These are phyloP conservation scores for Dynastes hyllus DNA, from an alignment of 2,888 invertebrate genomes.

Conservation along the genomic window DNA sequence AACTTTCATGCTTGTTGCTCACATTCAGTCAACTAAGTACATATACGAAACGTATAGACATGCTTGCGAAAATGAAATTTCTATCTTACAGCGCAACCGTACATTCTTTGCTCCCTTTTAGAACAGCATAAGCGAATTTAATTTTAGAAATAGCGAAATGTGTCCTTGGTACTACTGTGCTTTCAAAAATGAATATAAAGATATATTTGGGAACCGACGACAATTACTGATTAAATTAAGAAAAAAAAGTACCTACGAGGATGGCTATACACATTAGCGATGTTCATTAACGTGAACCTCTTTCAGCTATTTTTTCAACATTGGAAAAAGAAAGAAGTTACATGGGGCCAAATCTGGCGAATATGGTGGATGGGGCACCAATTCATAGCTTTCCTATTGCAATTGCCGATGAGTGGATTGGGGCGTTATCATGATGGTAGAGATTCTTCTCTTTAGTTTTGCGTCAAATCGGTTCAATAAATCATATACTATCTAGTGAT, in stretches of 20 bases:
- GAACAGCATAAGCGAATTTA: background rate
- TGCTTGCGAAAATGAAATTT: background rate
- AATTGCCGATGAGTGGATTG: too few relatives aligned
- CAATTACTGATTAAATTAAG: background rate
- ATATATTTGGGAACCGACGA: background rate
- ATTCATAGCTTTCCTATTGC: too few relatives aligned
- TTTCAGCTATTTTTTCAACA: too few relatives aligned
- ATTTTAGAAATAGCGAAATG: conserved; percentile 9
- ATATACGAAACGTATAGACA: background rate
- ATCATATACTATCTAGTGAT: too few relatives aligned
- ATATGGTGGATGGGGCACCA: too few relatives aligned
- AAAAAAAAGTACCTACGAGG: background rate
- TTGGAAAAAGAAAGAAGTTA: too few relatives aligned
- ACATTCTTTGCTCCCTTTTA: background rate
- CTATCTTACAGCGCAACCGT: background rate
- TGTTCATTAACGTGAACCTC: too few relatives aligned
- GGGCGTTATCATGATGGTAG: too few relatives aligned
- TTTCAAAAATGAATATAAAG: background rate
- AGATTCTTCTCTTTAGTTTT: too few relatives aligned
- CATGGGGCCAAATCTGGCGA: too few relatives aligned
- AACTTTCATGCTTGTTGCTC: conserved; percentile 2
- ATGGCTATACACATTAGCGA: too few relatives aligned
- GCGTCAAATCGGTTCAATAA: too few relatives aligned
- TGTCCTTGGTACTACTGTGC: background rate
- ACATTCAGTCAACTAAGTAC: background rate